Base-by-base conservation (phyloP, 2,797 vertebrate genomes). In the Acridotheres tristis region DNA sequence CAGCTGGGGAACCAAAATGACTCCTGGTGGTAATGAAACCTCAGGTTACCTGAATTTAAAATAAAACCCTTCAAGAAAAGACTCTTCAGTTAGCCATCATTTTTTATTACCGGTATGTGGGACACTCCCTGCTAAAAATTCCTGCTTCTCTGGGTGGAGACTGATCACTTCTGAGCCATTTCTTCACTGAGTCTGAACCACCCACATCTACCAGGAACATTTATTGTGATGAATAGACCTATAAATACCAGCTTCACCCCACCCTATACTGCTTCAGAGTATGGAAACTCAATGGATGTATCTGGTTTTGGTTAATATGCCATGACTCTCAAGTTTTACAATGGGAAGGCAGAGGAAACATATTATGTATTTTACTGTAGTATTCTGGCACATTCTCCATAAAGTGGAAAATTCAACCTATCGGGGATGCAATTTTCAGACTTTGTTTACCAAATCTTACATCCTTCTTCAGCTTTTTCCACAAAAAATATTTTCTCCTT, bases 221-320 rank as follows among this genome's bases (percentile, higher is more conserved):
- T 91, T 88, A 94, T 65, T 92, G 88, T 75, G 87, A 96, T 92
- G 65, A 97, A 96, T 69, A 84, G 96, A 92, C 68, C 72, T 58
- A 95, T 97, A 96, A 93, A 96, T 62, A 96, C 92, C 96, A 95
- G 92, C 79, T 88, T 53, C 36, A 90, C 96, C 80, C 96, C 95
- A 92, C 94, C 87, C 91, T 93, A 93, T 90, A 94, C 86, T 85
- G 74, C 89, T 95, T 45, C 90, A 94, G 86, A 95, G 76, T 96
- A 97, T 55, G 80, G 93, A 78, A 97, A 94, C 85, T 86, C 63
- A 16, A 57, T 78, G 79, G 92, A 92, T 88, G 76, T 88, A 83
- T 96, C 91, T 92, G 94, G 78, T 94, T 96, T 94, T 95, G 94
- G 89, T 96, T 93, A 92, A 93, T 88, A 85, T 55, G 74, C 94